Evolutionary conservation across 2,113 vertebrate genomes (phyloP).

Genomic region (Festucalex cinctus): DNA sequence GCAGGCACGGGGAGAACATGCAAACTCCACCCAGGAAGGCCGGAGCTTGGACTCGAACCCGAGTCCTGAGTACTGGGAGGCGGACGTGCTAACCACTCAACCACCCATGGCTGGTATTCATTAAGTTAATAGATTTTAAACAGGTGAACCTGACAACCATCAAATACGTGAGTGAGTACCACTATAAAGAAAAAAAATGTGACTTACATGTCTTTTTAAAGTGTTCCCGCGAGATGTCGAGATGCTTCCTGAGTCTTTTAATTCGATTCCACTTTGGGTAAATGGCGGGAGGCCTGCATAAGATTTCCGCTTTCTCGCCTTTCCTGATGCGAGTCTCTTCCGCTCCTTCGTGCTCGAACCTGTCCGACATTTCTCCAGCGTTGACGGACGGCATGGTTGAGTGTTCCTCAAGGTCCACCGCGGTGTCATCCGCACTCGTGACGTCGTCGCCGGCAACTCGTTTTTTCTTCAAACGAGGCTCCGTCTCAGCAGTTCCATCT

Average conservation of each 20-base stretch:
- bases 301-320: conserved; percentile 24
- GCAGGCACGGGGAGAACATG: too few species aligned
- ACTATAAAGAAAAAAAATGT: background rate
- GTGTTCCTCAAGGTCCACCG: conserved; percentile 1
- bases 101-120: too few species aligned
- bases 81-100: too few species aligned
- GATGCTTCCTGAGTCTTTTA: conserved; percentile 60
- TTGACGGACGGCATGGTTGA: conserved; percentile 16
- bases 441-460: conserved; percentile 18
- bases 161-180: background rate
- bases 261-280: conserved; percentile 30
- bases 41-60: too few species aligned
- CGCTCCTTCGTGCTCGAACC: conserved; percentile 11
- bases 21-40: too few species aligned
- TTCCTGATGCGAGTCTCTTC: conserved; percentile 11
- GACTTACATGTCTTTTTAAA: conserved; percentile 67
- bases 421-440: background rate
- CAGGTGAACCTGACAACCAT: too few species aligned
- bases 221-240: conserved; percentile 43
- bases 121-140: too few species aligned
- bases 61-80: too few species aligned
- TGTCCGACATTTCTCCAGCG: conserved; percentile 34
- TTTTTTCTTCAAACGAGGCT: conserved; percentile 40
- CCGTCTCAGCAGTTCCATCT: background rate
- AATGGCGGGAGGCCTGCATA: conserved; percentile 26